These are phyloP conservation scores for Globodera rostochiensis DNA, from an alignment of 1,140 invertebrate genomes.

Conservation along the genomic window DNA sequence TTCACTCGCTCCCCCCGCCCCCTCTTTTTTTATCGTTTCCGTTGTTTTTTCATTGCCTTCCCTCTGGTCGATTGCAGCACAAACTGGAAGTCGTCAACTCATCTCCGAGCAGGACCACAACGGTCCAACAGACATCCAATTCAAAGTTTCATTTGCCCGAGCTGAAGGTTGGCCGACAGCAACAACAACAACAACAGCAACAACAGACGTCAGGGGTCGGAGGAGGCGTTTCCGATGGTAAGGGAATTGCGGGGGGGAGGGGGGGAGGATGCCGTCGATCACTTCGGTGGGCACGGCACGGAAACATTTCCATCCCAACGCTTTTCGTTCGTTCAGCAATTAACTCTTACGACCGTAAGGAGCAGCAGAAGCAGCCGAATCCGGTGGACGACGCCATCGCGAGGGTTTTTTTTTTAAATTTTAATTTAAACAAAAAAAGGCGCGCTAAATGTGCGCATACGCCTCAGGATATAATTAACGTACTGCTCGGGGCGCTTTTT, in stretches of 20 bases:
- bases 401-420: not conserved
- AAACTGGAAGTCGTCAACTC: conserved; percentile 39
- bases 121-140: conserved; percentile 12
- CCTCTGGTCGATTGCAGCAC: not conserved
- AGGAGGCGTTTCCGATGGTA: not conserved
- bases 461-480: too few species aligned
- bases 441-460: too few species aligned
- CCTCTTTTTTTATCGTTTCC: not conserved
- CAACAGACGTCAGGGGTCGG: not conserved
- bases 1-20: not conserved
- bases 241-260: too few species aligned
- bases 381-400: conserved; percentile 9
- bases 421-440: not conserved
- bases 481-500: too few species aligned
- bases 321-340: conserved; percentile 3
- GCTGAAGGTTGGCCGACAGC: conserved; percentile 21
- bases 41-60: not conserved
- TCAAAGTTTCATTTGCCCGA: conserved; percentile 34
- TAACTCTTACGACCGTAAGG: conserved; percentile 25
- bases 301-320: not conserved
- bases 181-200: conserved; percentile 12
- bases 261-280: too few species aligned
- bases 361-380: conserved; percentile 3
- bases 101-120: conserved; percentile 15
- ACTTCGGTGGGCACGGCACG: too few species aligned